Base-by-base conservation (phyloP, 1,140 invertebrate genomes). In the Bilobella aurantiaca region DNA sequence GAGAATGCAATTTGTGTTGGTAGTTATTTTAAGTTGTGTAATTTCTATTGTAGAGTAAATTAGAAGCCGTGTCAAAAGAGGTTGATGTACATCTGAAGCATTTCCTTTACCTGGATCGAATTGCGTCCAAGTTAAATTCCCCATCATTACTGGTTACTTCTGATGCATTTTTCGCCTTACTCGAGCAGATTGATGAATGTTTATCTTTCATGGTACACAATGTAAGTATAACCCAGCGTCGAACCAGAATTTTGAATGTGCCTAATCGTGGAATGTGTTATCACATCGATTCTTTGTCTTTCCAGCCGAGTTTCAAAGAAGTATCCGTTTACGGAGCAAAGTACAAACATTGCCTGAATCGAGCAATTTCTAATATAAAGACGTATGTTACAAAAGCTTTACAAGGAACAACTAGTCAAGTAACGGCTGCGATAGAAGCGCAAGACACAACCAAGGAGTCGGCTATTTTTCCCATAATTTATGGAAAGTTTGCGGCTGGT, bases 401-500 rank as follows among this genome's bases (percentile, higher is more conserved):
- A 64, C 84, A 84, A 71, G 85, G 85, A 71, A 87, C 91, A 0
- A 90, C 90, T 0, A 87, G 89, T 70, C 86, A 87, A 79, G 86
- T 83, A 58, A 76, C 82, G 49, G 69, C 74, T 14, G 42, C n/a
- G n/a, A n/a, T n/a, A n/a, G n/a, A 66, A 53, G 27, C 71, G 66
- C 28, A 71, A 69, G 53, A 69, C 63, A 60, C 66, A 75, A 42
- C 69, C 73, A 42, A 73, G 74, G 8, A 65, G 30, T n/a, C n/a
- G n/a, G 87, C 90, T 0, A 47, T 69, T 14, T 89, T 93, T 76
- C 90, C 92, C 0, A 77, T 95, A 1, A 93, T 93, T 75, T 97
- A 96, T 77, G 93, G 93, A 0, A 93, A 94, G 78, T 96, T 96
- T 78, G 87, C 93, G 77, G 87, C 90, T 0, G 87, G 89, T 63